Conservation (phyloP, 2,888 invertebrate species). For the Yponomeuta malinellus region DNA sequence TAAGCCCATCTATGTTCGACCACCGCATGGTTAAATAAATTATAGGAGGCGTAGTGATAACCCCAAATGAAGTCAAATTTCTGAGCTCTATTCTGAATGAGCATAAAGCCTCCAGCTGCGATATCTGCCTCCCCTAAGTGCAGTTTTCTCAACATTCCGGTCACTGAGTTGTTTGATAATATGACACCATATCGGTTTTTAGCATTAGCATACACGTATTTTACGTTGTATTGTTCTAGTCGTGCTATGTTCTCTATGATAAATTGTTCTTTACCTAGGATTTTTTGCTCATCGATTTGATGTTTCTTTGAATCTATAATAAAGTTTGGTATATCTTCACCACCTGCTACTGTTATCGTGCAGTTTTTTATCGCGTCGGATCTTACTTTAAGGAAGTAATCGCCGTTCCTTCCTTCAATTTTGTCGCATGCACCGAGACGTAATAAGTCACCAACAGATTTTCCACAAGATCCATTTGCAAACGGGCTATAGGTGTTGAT, state of each 20-base stretch:
- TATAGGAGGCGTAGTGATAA: constrained; percentile 14
- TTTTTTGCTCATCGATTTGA: neutral
- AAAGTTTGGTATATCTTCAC: constrained; percentile 19
- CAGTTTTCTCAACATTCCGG: constrained; percentile 17
- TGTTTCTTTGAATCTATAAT: constrained; percentile 1
- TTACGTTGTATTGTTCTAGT: neutral
- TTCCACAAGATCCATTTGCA: neutral
- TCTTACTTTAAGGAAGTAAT: neutral
- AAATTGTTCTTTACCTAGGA: constrained; percentile 14
- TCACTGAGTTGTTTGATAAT: constrained; percentile 9
- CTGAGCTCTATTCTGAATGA: constrained; percentile 19
- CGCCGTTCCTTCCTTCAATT: neutral
- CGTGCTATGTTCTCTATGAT: constrained; percentile 10
- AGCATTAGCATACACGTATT: neutral
- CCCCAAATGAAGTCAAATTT: constrained; percentile 19
- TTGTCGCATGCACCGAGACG: neutral
- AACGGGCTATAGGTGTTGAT: constrained; percentile 3
- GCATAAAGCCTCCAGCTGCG: constrained; percentile 18
- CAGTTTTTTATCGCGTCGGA: constrained; percentile 17
- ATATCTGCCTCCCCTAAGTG: constrained; percentile 19
- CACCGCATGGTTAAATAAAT: constrained; percentile 13
- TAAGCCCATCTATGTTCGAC: constrained; percentile 17
- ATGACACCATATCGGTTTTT: constrained; percentile 7
- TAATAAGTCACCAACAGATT: neutral
- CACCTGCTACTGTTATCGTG: constrained; percentile 16